Conservation (phyloP, 2,113 vertebrate species). For the Mesitornis unicolor region DNA sequence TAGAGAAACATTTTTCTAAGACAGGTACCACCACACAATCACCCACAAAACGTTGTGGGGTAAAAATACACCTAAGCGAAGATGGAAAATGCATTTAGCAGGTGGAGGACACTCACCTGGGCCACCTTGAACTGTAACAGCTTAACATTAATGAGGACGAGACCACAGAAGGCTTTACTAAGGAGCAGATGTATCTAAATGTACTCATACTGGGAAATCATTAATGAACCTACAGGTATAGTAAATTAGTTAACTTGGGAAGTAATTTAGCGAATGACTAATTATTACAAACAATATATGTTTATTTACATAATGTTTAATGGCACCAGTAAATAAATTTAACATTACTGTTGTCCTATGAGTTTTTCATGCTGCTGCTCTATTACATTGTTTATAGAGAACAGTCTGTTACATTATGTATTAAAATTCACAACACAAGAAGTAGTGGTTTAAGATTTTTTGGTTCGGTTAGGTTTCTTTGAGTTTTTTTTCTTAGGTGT, state of each 20-base stretch:
- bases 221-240: background rate
- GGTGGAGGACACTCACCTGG: background rate
- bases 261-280: background rate
- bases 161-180: background rate
- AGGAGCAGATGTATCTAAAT: background rate
- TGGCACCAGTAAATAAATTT: background rate
- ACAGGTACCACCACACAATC: fast-evolving
- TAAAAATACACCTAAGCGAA: background rate
- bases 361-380: background rate
- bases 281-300: background rate
- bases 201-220: background rate
- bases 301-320: background rate
- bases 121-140: background rate
- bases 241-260: background rate
- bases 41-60: background rate
- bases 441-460: background rate
- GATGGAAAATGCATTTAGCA: background rate
- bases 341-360: background rate
- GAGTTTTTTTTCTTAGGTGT: background rate
- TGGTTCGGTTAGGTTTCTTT: too few relatives aligned
- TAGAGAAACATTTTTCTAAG: background rate
- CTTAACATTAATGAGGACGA: background rate
- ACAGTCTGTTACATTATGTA: too few relatives aligned
- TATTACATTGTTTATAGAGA: background rate
- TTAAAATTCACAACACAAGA: background rate